These are phyloP conservation scores for Megalopta genalis DNA, from an alignment of 1,140 invertebrate species.

Conservation along the genomic window DNA sequence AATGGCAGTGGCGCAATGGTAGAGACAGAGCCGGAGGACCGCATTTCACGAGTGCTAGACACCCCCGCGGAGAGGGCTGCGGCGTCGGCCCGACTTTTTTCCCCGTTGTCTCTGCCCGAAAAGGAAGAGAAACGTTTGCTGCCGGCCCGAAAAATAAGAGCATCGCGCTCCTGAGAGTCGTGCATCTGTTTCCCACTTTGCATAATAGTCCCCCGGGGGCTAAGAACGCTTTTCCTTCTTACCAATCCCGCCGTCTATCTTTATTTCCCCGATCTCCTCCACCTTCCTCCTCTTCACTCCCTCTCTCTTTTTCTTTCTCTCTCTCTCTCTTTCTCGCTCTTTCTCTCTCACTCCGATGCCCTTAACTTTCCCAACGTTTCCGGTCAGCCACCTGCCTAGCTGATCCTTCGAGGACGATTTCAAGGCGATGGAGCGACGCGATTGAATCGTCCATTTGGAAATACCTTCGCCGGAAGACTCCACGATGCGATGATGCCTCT, in stretches of 20 bases:
- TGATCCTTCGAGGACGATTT: slow-evolving; percentile 22
- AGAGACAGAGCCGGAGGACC: slow-evolving; percentile 15
- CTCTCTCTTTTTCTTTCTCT: no score
- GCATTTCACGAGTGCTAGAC: background rate
- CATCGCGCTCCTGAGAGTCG: slow-evolving; percentile 55
- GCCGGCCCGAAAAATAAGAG: slow-evolving; percentile 56
- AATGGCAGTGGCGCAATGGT: background rate
- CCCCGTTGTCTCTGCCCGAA: slow-evolving; percentile 18
- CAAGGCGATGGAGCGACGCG: background rate
- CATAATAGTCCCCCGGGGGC: slow-evolving; percentile 60
- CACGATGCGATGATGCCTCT: no score
- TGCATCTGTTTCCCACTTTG: slow-evolving; percentile 67
- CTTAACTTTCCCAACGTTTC: slow-evolving; percentile 27
- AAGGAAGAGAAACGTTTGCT: slow-evolving; percentile 37
- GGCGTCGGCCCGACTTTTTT: background rate
- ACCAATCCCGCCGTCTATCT: slow-evolving; percentile 18
- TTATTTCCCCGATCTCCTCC: slow-evolving; percentile 24
- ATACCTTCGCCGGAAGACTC: background rate
- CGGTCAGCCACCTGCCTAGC: slow-evolving; percentile 3
- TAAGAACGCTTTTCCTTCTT: slow-evolving; percentile 42
- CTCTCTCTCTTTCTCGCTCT: no score
- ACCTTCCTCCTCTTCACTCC: background rate
- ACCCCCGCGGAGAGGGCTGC: background rate
- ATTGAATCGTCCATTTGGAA: background rate
- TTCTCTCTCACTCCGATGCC: no score